Conservation (phyloP, 1,140 invertebrate species). For the Stratiolaelaps scimitus region DNA sequence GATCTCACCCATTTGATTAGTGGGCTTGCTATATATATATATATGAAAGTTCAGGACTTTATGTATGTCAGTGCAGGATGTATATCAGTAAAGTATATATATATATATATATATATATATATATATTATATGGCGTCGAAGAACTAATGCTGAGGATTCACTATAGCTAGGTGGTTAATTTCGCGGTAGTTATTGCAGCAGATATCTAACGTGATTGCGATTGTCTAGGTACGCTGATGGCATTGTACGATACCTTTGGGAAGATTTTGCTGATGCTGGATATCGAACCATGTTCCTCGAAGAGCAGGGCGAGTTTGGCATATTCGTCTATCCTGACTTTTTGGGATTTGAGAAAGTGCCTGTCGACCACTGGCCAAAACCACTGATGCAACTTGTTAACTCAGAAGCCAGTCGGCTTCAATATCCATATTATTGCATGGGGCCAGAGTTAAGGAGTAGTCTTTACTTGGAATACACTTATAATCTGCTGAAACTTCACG, state of each 20-base stretch:
- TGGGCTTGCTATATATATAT: no score
- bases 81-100: no score
- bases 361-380: background rate
- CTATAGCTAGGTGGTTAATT: no score
- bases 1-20: no score
- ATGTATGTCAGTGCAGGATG: no score
- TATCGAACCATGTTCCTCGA: constrained; percentile 13
- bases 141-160: no score
- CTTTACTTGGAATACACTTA: constrained; percentile 8
- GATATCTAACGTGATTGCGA: no score
- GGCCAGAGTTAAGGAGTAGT: background rate
- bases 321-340: constrained; percentile 11
- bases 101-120: no score
- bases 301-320: constrained; percentile 9
- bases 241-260: background rate
- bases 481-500: background rate
- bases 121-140: no score
- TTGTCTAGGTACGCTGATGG: background rate
- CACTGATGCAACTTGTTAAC: background rate
- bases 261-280: constrained; percentile 6
- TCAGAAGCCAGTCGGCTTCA: background rate
- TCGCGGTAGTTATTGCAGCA: no score
- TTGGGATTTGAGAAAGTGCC: constrained; percentile 10
- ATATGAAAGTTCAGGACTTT: no score
- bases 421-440: background rate